phyloP scores from a whole-genome alignment of 2,888 invertebrate genomes.

The Orthosia incerta region DNA sequence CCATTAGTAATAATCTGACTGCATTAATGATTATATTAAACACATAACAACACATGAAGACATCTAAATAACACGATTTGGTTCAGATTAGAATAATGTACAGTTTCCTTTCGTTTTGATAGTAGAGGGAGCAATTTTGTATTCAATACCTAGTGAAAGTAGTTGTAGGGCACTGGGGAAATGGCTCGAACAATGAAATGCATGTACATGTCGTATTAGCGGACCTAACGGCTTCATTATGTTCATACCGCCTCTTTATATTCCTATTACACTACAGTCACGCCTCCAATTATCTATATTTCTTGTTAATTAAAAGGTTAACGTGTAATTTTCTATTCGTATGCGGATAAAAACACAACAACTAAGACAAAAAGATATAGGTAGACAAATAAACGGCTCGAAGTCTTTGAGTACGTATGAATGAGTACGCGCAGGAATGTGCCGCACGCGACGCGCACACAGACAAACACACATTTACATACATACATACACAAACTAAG shows the following conservation, averaged over 20 bases:
- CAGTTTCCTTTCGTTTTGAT: constrained; percentile 17
- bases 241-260: constrained; percentile 35
- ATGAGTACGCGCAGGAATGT: constrained; percentile 87
- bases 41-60: not conserved
- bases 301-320: constrained; percentile 42
- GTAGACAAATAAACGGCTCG: constrained; percentile 76
- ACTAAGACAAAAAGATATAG: constrained; percentile 72
- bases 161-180: constrained; percentile 52
- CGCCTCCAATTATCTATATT: constrained; percentile 25
- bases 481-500: constrained; percentile 68
- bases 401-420: constrained; percentile 82
- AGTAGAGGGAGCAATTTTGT: constrained; percentile 21
- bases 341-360: constrained; percentile 61
- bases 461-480: constrained; percentile 67
- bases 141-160: constrained; percentile 48
- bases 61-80: constrained; percentile 18
- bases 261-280: constrained; percentile 17
- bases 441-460: constrained; percentile 84
- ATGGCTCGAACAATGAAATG: constrained; percentile 52
- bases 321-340: constrained; percentile 45
- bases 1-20: constrained; percentile 27
- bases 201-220: constrained; percentile 49
- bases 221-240: constrained; percentile 44
- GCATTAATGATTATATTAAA: constrained; percentile 1
- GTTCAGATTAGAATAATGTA: constrained; percentile 27